Base-by-base conservation (phyloP, 2,888 invertebrate species). In the Brenthis ino region DNA sequence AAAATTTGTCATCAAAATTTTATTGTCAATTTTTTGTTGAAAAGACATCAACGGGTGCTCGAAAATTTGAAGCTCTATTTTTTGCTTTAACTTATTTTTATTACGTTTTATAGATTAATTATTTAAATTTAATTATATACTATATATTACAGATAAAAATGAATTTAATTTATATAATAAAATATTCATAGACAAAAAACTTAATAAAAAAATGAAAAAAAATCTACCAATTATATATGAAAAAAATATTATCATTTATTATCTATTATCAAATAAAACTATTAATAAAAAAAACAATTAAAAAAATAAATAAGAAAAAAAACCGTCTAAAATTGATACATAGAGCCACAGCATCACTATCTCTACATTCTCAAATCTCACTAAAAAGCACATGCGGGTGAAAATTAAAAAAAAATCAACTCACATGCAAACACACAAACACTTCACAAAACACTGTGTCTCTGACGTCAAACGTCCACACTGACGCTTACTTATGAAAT, bases 351-450 rank as follows among this genome's bases (percentile, higher is more conserved):
- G 11, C 37, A 43, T 43, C 37, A 37, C 57, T 37, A 57, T 57
- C 57, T 57, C 16, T 37, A 37, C 37, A 57, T 16, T 37, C 16
- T 37, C n/a, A 16, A 51, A 54, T 28, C 54, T 12, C 28, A 54
- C 24, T 14, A 54, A n/a, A 54, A 12, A 28, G 28, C 11, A 12
- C 47, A 58, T n/a, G 28, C 0, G 43, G 1, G 48, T 6, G 47
- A 24, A 24, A 64, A 53, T 37, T 37, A 69, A 61, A 64, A 58
- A 66, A 72, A 67, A 69, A 53, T 28, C 24, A 73, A 74, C 74
- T 74, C 71, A 74, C 74, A 55, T 69, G 60, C 28, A 33, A 33
- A 70, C 67, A 64, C 74, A 74, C 74, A 54, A 16, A 63, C 63
- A 63, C 63, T 33, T 43, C 63, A 63, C 37, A 5, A 43, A 43